Evolutionary conservation across 1,140 invertebrate genomes (phyloP), one percentile per base, ranked within the genome.

Genomic region (Marisa cornuarietis): DNA sequence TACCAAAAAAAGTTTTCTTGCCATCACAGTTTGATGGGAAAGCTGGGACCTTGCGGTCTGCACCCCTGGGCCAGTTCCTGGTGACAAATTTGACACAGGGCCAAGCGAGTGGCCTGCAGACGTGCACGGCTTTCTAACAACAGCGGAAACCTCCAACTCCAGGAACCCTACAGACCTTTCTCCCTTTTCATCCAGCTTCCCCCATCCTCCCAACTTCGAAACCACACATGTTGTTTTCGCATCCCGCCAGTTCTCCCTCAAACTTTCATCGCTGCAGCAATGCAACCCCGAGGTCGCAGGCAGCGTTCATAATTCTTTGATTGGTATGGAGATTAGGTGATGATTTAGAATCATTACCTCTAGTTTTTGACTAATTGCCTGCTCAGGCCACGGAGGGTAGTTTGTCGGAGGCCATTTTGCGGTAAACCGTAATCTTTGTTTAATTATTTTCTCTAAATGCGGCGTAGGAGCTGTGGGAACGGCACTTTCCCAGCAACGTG

Each of bases 291-390:
- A 26, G 73, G 73, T 62, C 73, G 8, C 24, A 61, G 5, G 52
- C 62, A 31, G 31, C n/a, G 54, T 54, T 63, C 73, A 63, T 75
- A 75, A 75, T 51, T 75, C 73, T 75, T 75, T 26, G 73, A 75
- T 63, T 20, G 58, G 54, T 54, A 75, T 62, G 73, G 72, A 75
- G 73, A 75, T 75, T 75, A 63, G 58, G 73, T 26, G n/a, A 63
- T 75, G 73, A 75, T 75, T 75, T 75, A 75, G 58, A 75, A 63
- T 75, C 62, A 75, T 75, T 75, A 61, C 73, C 49, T 22, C 22
- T n/a, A 22, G 18, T 75, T 75, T 75, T 75, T 75, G 8, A 24
- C 73, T 62, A 42, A 75, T 75, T 75, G 58, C 54, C n/a, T 63
- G 58, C 73, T 75, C 54, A n/a, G 54, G 52, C 61, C n/a, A 26